These are phyloP conservation scores for Linnaemya vulpina DNA, from an alignment of 2,888 invertebrate species.

Conservation along the genomic window DNA sequence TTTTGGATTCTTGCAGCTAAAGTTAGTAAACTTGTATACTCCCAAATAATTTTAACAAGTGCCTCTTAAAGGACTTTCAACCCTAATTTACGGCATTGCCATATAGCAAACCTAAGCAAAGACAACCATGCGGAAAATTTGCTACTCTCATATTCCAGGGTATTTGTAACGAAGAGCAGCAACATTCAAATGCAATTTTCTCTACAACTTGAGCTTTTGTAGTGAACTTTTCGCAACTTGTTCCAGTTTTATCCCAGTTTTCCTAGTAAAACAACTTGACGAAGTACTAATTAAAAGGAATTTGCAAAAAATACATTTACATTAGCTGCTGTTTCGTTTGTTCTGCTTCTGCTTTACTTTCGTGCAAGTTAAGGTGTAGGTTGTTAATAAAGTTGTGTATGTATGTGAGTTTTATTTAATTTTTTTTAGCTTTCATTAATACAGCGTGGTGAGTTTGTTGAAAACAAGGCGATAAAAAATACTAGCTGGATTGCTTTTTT, in stretches of 20 bases:
- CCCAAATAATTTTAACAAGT: conserved; percentile 72
- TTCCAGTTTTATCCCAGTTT: conserved; percentile 71
- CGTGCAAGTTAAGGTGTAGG: conserved; percentile 53
- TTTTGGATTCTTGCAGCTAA: conserved; percentile 51
- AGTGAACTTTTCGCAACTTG: conserved; percentile 16
- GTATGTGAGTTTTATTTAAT: background rate
- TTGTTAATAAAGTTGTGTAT: conserved; percentile 3
- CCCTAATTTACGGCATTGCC: conserved; percentile 66
- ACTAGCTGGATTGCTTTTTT: conserved; percentile 22
- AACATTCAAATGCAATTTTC: background rate
- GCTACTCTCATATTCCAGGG: conserved; percentile 45
- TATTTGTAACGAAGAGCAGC: background rate
- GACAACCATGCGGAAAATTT: conserved; percentile 11
- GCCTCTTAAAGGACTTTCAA: conserved; percentile 71
- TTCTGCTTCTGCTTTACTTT: conserved; percentile 9
- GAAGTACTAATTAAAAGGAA: conserved; percentile 56
- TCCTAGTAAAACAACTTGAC: conserved; percentile 54
- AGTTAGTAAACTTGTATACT: conserved; percentile 53
- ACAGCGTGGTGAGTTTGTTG: conserved; percentile 42
- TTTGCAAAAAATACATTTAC: conserved; percentile 18
- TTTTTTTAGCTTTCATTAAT: background rate
- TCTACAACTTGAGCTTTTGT: conserved; percentile 4
- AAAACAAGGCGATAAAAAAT: conserved; percentile 47
- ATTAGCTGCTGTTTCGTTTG: background rate
- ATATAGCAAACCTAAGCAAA: background rate